These are phyloP conservation scores for Papilio demoleus DNA, from an alignment of 2,888 invertebrate species.

Conservation along the genomic window DNA sequence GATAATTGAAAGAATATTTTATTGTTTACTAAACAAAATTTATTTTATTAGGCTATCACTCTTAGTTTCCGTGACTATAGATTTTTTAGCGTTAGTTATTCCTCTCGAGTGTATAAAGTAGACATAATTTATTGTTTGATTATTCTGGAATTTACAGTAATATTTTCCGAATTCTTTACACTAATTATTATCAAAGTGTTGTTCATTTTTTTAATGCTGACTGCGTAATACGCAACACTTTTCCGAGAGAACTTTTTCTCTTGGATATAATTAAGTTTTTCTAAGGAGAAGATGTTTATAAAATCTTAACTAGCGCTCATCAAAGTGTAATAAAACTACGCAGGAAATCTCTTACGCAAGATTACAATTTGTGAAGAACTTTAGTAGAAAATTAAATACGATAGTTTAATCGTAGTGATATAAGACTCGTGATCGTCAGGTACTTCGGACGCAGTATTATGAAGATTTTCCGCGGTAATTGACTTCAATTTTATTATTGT, in stretches of 20 bases:
- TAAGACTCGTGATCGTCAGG: neutral
- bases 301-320: neutral
- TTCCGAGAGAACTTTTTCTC: neutral
- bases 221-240: neutral
- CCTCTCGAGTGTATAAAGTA: too few relatives aligned
- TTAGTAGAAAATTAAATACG: neutral
- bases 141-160: neutral
- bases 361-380: neutral
- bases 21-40: too few relatives aligned
- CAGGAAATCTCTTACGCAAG: conserved; percentile 2
- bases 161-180: neutral
- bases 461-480: neutral
- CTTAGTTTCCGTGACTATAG: too few relatives aligned
- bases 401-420: neutral
- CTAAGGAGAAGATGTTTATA: neutral
- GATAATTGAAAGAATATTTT: too few relatives aligned
- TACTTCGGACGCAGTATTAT: neutral
- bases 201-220: too few relatives aligned
- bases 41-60: too few relatives aligned
- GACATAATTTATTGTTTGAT: neutral
- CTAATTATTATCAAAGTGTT: too few relatives aligned
- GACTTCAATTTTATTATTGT: neutral
- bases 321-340: conserved; percentile 5
- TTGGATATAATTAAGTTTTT: neutral
- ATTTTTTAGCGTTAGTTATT: too few relatives aligned